Percentiles rank a stretch among this genome's conserved stretches.
phyloP scores from a whole-genome alignment of 2,888 invertebrate species.

The Microchrysa polita region DNA sequence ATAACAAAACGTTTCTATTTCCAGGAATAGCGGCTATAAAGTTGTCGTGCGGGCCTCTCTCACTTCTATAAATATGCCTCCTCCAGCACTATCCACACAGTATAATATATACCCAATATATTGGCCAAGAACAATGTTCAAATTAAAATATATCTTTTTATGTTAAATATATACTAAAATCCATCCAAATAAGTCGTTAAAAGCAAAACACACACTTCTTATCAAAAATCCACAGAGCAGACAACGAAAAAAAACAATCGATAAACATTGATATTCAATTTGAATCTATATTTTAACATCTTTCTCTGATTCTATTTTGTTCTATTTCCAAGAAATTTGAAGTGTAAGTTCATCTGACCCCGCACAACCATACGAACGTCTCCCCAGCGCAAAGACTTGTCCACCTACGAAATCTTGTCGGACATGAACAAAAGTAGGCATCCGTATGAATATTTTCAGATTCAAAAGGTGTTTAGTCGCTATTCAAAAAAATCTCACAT shows the following conservation, averaged over 20 bases:
- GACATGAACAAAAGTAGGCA: neutral
- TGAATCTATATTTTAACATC: too few relatives aligned
- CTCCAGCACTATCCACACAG: too few relatives aligned
- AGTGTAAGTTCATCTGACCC: neutral
- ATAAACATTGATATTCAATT: neutral
- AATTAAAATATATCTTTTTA: constrained; percentile 29
- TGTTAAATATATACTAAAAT: constrained; percentile 4
- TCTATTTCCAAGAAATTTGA: neutral
- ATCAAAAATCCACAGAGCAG: neutral
- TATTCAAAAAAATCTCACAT: constrained; percentile 26
- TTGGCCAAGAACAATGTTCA: constrained; percentile 32
- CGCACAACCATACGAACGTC: too few relatives aligned
- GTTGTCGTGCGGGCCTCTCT: neutral
- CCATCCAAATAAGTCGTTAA: constrained; percentile 41
- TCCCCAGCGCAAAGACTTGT: neutral
- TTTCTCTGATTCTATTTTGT: neutral
- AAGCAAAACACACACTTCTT: constrained; percentile 31
- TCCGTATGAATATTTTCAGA: neutral
- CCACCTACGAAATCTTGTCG: constrained; percentile 25
- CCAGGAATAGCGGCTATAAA: neutral
- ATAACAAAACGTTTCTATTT: constrained; percentile 33
- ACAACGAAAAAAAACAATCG: constrained; percentile 15
- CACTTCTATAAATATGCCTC: too few relatives aligned
- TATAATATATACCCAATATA: neutral
- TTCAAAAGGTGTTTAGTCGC: constrained; percentile 12